Base-by-base conservation (phyloP, 1,140 invertebrate species). In the Aphelenchoides fujianensis region DNA sequence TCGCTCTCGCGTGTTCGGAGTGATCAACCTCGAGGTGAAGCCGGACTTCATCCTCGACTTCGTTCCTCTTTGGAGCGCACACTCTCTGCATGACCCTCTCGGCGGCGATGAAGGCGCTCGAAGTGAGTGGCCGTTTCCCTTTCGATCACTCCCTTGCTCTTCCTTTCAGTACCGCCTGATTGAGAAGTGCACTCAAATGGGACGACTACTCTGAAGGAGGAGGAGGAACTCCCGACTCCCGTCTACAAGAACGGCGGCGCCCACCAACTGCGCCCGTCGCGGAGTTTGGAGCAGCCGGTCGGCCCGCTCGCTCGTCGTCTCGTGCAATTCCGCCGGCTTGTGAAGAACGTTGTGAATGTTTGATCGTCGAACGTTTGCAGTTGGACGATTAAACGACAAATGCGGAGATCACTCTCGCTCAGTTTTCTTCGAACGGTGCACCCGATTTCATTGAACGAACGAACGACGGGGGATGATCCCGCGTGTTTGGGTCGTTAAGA, bases 171-270 rank as follows among this genome's bases (percentile, higher is more conserved):
- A 7, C 34, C 55, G 19, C 7, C 5, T 59, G 19, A 23, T 59
- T 19, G 55, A 23, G 27, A 5, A 23, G 7, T 59, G 55, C 19
- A 59, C 55, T 59, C 55, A 19, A 59, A 5, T 7, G 5, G 19
- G 34, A 5, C 27, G 34, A 30, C 23, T 23, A 16, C 34, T 59
- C 55, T 59, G 7, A 30, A 5, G 28, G 55, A 59, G 12, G 5
- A 59, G 5, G 27, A 59, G 12, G 5, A 5, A 32, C 7, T 5
- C 5, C 23, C 7, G 19, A 59, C 5, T 59, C 55, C 55, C 5
- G 55, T 59, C 12, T 59, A 7, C 5, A 32, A 59, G 34, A 59
- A 59, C 23, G 55, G 55, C 5, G 55, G 55, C 55, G 55, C 55
- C 34, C 23, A 5, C 5, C 23, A 27, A 23, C 12, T 23, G 41